phyloP scores from a whole-genome alignment of 2,888 invertebrate genomes.

The Eurytoma californica region DNA sequence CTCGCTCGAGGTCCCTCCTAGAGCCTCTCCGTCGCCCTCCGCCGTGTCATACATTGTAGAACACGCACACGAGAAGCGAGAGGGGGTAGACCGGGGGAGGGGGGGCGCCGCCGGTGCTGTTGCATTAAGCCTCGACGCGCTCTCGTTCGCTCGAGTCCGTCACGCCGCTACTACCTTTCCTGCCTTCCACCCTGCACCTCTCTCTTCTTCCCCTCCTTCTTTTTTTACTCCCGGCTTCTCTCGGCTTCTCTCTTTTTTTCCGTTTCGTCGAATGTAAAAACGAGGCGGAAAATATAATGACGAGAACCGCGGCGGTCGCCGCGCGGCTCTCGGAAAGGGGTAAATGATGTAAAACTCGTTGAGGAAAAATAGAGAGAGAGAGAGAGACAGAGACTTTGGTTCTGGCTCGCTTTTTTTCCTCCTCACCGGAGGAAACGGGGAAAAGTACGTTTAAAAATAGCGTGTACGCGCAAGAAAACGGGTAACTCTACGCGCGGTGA shows the following conservation, averaged over 20 bases:
- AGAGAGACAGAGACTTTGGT: constrained; percentile 12
- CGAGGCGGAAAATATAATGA: constrained; percentile 52
- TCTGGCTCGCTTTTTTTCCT: background rate
- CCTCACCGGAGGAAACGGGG: background rate
- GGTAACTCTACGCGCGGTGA: background rate
- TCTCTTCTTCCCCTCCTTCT: constrained; percentile 28
- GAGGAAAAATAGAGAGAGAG: constrained; percentile 12
- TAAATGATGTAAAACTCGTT: constrained; percentile 49
- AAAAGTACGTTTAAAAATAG: constrained; percentile 14
- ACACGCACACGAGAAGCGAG: constrained; percentile 26
- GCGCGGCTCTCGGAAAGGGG: constrained; percentile 23
- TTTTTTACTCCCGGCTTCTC: constrained; percentile 25
- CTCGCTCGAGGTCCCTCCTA: constrained; percentile 42
- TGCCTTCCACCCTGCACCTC: constrained; percentile 17
- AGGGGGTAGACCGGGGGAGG: background rate
- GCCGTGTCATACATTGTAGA: constrained; percentile 43
- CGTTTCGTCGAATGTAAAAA: constrained; percentile 55
- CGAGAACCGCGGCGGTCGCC: constrained; percentile 32
- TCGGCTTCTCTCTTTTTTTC: constrained; percentile 43
- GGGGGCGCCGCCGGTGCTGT: constrained; percentile 16
- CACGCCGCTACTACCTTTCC: constrained; percentile 22
- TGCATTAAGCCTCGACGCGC: constrained; percentile 41
- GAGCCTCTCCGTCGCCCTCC: constrained; percentile 38
- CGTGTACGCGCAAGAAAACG: background rate
- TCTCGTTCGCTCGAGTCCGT: constrained; percentile 38